These are phyloP conservation scores for Chymomyza caudatula DNA, from an alignment of 2,888 invertebrate species.

Conservation along the genomic window DNA sequence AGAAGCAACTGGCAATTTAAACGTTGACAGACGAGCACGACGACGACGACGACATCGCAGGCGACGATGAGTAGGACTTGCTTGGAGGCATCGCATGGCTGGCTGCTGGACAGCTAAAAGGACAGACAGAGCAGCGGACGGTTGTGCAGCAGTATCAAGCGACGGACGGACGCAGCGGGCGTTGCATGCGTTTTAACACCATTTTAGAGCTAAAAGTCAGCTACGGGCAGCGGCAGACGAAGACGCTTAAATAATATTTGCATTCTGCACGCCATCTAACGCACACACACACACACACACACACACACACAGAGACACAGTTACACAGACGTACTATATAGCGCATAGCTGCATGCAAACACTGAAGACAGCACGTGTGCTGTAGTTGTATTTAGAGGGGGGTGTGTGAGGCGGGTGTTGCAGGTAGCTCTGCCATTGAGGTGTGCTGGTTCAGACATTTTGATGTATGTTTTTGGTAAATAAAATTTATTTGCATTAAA, in stretches of 20 bases:
- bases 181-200: constrained; percentile 72
- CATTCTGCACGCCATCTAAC: constrained; percentile 72
- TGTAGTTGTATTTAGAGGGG: not conserved
- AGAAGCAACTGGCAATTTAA: constrained; percentile 57
- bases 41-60: constrained; percentile 9
- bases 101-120: not conserved
- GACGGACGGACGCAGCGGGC: not conserved
- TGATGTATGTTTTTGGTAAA: constrained; percentile 72
- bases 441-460: constrained; percentile 68
- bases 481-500: constrained; percentile 75
- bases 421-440: constrained; percentile 19
- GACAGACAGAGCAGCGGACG: not conserved
- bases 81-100: not conserved
- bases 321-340: not conserved
- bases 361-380: not conserved
- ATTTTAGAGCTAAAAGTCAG: constrained; percentile 47
- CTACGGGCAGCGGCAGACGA: constrained; percentile 31
- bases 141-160: too few species aligned
- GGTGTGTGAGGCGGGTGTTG: not conserved
- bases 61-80: constrained; percentile 10
- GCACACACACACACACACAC: constrained; percentile 48
- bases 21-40: constrained; percentile 64
- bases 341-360: not conserved
- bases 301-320: constrained; percentile 15
- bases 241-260: constrained; percentile 71